Conservation (phyloP, 1,140 invertebrate species). For the Eumeta japonica region DNA sequence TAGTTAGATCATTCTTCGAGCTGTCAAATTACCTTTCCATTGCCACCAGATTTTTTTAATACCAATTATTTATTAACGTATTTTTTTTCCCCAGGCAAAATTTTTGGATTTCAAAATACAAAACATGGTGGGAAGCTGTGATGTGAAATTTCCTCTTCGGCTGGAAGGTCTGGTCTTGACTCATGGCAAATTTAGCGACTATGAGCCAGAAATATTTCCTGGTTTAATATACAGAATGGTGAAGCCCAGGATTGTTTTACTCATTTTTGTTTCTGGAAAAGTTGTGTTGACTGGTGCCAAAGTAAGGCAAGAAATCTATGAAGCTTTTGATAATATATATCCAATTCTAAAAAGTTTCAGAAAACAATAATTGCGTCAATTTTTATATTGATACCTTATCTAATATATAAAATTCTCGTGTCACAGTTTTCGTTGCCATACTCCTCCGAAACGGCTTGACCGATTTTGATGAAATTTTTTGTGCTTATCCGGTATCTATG, state of each 20-base stretch:
- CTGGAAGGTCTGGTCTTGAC: constrained; percentile 95
- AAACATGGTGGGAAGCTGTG: constrained; percentile 99
- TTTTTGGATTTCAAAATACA: constrained; percentile 99
- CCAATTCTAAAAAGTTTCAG: constrained; percentile 99
- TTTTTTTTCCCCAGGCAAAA: constrained; percentile 76
- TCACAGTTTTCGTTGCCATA: no score
- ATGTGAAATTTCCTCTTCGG: constrained; percentile 98
- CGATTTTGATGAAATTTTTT: no score
- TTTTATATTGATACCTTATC: no score
- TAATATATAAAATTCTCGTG: no score
- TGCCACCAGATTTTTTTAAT: no score
- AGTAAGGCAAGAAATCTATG: constrained; percentile 96
- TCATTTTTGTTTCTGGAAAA: constrained; percentile 99
- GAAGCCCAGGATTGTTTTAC: constrained; percentile 95
- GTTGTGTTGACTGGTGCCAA: constrained; percentile 98
- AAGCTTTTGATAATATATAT: constrained; percentile 99
- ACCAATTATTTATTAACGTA: constrained; percentile 2
- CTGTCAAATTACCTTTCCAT: no score
- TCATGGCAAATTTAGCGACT: constrained; percentile 96
- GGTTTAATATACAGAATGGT: constrained; percentile 99
- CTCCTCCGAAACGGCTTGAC: no score
- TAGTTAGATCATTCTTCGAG: no score
- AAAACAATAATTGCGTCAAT: no score
- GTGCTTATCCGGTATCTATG: no score
- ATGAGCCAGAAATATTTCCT: constrained; percentile 93